Evolutionary conservation across 2,888 invertebrate species (phyloP), one percentile per base, ranked within the genome.

Genomic region (Dugesia japonica): DNA sequence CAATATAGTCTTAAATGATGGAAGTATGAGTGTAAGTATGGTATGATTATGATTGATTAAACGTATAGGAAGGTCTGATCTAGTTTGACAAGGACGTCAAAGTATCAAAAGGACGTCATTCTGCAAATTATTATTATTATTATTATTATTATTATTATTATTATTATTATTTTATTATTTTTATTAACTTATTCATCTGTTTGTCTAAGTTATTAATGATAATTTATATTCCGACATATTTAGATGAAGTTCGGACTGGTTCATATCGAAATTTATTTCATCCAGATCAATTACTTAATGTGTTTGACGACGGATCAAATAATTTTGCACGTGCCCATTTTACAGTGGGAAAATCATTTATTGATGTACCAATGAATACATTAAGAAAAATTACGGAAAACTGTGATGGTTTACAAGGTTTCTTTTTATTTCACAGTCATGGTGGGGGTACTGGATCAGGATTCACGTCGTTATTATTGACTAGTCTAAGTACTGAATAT

Each of bases 371-470:
- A 56, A 13, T 56, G n/a, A n/a, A 56, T 56, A n/a, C 17, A 71
- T 86, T 91, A 76, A 89, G 92, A 80, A 90, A 82, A 78, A 73
- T 81, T 80, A 87, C 90, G 0, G 91, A 92, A 82, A 90, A 90
- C 83, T 91, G 91, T 82, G 89, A 89, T 71, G 89, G 90, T 9
- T 83, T 87, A 17, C 87, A 87, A 80, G 92, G 92, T 42, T 92
- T 92, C 86, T 89, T 92, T 81, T 89, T 92, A 78, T 92, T 91
- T 84, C 92, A 92, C 84, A 90, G 90, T 1, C 94, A 92, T 79
- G 87, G 91, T 89, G 78, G 91, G 89, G 92, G 92, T 74, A 92
- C 91, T 27, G 92, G 91, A 33, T 92, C 91, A 0, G 92, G 92
- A 0, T 92, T 93, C 84, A 91, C 91, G 0, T 91, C 92, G 0